Evolutionary conservation across 2,113 vertebrate species (phyloP).

Genomic region (Cebus imitator): DNA sequence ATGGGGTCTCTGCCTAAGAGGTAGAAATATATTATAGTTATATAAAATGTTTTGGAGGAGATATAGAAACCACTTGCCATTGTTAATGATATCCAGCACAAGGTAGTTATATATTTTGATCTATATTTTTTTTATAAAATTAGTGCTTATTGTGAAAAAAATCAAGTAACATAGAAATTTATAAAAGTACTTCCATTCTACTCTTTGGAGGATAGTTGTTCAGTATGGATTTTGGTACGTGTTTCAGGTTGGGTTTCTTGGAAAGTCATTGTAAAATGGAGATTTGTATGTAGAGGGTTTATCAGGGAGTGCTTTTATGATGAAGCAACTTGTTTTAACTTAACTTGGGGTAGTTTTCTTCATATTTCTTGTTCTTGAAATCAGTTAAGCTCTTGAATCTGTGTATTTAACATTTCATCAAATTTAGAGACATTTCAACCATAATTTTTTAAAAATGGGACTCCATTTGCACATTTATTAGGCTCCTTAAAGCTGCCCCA

Average conservation of each 20-base stretch:
- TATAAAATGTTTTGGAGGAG: neutral
- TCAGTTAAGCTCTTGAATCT: conserved; percentile 8
- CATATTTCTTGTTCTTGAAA: neutral
- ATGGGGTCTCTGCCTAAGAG: neutral
- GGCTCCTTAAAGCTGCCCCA: neutral
- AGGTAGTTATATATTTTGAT: neutral
- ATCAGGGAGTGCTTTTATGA: neutral
- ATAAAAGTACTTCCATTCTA: neutral
- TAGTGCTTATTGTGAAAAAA: neutral
- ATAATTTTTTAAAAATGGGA: neutral
- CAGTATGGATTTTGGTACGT: neutral
- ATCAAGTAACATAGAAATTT: neutral
- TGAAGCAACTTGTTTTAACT: neutral
- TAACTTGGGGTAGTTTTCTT: neutral
- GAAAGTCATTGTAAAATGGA: neutral
- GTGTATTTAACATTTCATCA: neutral
- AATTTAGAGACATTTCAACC: neutral
- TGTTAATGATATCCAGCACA: neutral
- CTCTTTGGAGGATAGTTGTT: neutral
- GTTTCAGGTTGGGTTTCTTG: neutral
- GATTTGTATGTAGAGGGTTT: neutral
- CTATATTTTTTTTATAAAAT: neutral
- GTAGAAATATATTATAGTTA: neutral
- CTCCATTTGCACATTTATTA: neutral
- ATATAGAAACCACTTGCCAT: neutral